Evolutionary conservation across 92 coral and sea anemone species (phyloP).

Genomic region (Palythoa grandis): DNA sequence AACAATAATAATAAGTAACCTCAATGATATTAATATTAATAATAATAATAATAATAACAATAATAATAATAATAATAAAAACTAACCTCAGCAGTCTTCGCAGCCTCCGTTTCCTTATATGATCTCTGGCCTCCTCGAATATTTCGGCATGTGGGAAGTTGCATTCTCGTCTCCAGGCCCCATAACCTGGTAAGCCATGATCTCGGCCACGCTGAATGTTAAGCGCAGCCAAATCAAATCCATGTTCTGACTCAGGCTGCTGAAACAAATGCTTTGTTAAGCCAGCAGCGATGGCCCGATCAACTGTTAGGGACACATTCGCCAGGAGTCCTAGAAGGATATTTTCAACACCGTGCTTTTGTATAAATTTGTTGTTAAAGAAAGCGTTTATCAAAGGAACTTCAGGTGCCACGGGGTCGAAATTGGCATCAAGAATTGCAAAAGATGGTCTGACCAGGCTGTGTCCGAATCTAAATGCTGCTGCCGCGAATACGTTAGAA

Average conservation of each 20-base stretch:
- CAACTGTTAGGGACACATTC: slow-evolving; percentile 76
- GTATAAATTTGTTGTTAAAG: slow-evolving; percentile 88
- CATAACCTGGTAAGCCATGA: slow-evolving; percentile 97
- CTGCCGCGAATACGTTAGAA: slow-evolving; percentile 85
- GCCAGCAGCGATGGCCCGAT: slow-evolving; percentile 80
- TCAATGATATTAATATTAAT: too few species aligned
- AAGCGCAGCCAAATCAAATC: slow-evolving; percentile 94
- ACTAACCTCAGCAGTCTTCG: slow-evolving; percentile 67
- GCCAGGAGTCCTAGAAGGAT: slow-evolving; percentile 93
- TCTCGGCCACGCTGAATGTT: slow-evolving; percentile 98
- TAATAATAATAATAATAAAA: too few species aligned
- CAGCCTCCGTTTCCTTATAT: slow-evolving; percentile 68
- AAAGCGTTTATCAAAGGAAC: slow-evolving; percentile 84
- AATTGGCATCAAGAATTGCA: slow-evolving; percentile 79
- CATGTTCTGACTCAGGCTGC: slow-evolving; percentile 95
- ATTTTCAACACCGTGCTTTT: slow-evolving; percentile 80
- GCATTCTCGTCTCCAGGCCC: slow-evolving; percentile 98
- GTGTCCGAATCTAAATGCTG: slow-evolving; percentile 96
- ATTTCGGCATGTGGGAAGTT: slow-evolving; percentile 86
- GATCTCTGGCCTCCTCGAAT: slow-evolving; percentile 84
- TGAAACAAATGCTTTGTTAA: slow-evolving; percentile 93
- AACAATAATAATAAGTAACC: too few species aligned
- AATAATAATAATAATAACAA: too few species aligned
- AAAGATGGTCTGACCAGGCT: slow-evolving; percentile 88
- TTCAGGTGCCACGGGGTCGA: slow-evolving; percentile 82